Evolutionary conservation across 2,113 vertebrate species (phyloP), one percentile per base, ranked within the genome.

Genomic region (Lucifuga dentata): DNA sequence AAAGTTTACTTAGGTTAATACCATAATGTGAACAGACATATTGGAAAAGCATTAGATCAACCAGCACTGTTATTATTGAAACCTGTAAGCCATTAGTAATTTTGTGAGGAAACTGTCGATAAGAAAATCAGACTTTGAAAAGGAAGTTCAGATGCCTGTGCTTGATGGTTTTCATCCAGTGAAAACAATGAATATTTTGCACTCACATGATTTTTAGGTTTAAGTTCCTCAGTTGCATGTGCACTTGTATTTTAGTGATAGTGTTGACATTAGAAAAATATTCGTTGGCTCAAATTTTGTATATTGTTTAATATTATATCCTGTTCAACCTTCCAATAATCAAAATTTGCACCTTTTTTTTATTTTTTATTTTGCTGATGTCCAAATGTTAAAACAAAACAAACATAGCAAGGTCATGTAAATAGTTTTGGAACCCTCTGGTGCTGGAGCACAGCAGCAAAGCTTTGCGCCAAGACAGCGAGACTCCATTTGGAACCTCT

Each of bases 41-140:
- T n/a, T 24, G 36, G 23, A n/a, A 40, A 23, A 36, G 49, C 48
- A 29, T 40, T 44, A 32, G 35, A 6, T 43, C 8, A 29, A 48
- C 23, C 17, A n/a, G 44, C 13, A 5, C 11, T 11, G 17, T 11
- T 33, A 21, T 4, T 1, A 33, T 20, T 38, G 24, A 65, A 57
- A 48, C 23, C 44, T 59, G 53, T 19, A 11, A 52, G 32, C 12
- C 2, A 2, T 1, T 0, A 38, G 57, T 69, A 77, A 20, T 56
- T 75, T 81, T 61, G 74, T 44, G 67, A 48, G 17, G 41, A 39
- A 48, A 58, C 48, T 16, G 29, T 59, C 49, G 41, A 64, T 48
- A 74, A 71, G 64, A 67, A 85, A 82, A 80, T 71, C 21, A 67
- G 63, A 76, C 56, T 45, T 8, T 41, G 60, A 56, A 49, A 74